Conservation (phyloP, 2,113 vertebrate genomes). For the Catharus bicknelli region DNA sequence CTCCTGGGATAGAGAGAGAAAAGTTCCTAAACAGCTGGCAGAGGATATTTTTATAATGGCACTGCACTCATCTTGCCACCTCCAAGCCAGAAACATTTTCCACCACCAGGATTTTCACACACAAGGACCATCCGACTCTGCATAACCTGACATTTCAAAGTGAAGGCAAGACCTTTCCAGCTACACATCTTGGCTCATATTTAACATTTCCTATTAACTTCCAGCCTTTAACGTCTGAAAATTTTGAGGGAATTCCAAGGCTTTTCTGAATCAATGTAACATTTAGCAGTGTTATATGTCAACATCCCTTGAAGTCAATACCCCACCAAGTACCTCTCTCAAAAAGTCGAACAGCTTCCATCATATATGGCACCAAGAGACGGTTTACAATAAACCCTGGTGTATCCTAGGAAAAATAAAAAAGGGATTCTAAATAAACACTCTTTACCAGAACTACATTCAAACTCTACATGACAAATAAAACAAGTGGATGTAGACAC, state of each 20-base stretch:
- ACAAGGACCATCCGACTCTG: not conserved
- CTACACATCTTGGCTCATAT: not conserved
- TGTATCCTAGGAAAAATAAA: constrained; percentile 81
- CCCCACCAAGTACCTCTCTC: constrained; percentile 84
- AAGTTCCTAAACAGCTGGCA: not conserved
- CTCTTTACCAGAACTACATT: not conserved
- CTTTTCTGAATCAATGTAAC: not conserved
- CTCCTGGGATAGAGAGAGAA: not conserved
- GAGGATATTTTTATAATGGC: not conserved
- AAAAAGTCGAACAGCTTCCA: constrained; percentile 87
- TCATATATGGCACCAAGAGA: constrained; percentile 90
- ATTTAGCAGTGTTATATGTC: not conserved
- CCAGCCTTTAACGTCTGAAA: not conserved
- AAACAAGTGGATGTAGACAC: not conserved
- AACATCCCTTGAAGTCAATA: not conserved
- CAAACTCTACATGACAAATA: not conserved
- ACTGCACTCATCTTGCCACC: not conserved
- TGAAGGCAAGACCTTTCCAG: not conserved
- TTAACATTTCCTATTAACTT: not conserved
- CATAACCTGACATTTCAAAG: not conserved
- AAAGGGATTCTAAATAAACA: not conserved
- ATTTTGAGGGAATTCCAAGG: not conserved
- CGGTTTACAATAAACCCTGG: constrained; percentile 96
- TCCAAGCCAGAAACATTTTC: not conserved
- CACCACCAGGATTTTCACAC: not conserved